Evolutionary conservation across 2,797 vertebrate species (phyloP), one percentile per base, ranked within the genome.

Genomic region (Enteromius anoplus): DNA sequence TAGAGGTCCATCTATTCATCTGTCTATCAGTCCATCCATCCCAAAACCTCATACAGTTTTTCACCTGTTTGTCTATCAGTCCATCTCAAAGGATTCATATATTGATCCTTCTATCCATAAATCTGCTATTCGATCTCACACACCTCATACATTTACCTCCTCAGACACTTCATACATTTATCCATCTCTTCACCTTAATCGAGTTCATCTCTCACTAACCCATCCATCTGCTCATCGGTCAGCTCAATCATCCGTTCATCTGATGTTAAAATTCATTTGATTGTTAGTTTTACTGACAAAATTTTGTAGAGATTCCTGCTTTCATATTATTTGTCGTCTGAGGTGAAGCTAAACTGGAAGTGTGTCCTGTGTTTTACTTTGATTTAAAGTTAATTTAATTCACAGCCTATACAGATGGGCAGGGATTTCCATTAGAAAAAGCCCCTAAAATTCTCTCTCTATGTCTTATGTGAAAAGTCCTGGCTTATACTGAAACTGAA

Each of bases 391-490:
- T 1, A 21, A 49, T 37, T 34, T 42, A 21, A 47, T 21, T 7
- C 58, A 32, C 23, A 26, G 55, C 15, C 45, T 17, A 5, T 37
- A 26, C 15, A 1, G 5, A 37, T 23, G 34, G 21, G 3, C 32
- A 37, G 42, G 29, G 21, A 51, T 64, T 81, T 81, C 14, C 79
- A 10, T 21, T 11, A 12, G 8, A n/a, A 80, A 65, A 81, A 73
- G 11, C 53, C n/a, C 26, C 12, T 65, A 34, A 37, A 64, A 40
- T 21, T 64, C 29, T 73, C 9, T 81, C 14, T 37, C 5, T 34
- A 21, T n/a, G 6, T n/a, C 19, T 7, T 51, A 21, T 34, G 21
- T 49, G n/a, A 73, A 26, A 40, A 32, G 21, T 60, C 3, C 9
- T 80, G 12, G 40, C 69, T 19, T 49, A 26, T 40, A 75, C 7